Conservation (phyloP, 1,140 invertebrate genomes). For the Hirudo medicinalis region DNA sequence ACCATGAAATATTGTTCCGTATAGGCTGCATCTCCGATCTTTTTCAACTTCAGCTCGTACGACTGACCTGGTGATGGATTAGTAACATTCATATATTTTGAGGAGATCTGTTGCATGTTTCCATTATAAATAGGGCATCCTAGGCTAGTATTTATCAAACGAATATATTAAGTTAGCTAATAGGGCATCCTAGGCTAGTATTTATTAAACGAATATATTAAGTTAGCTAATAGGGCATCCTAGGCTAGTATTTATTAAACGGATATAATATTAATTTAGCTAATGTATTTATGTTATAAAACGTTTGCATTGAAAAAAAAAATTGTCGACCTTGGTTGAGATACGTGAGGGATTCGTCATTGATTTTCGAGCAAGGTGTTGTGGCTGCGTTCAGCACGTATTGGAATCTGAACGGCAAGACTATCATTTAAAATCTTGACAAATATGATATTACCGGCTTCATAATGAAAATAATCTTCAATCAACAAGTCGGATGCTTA, state of each 20-base stretch:
- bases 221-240: background rate
- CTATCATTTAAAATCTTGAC: background rate
- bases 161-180: background rate
- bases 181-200: no score
- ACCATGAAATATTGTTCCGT: background rate
- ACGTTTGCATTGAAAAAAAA: no score
- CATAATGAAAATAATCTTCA: no score
- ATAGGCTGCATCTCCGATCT: constrained; percentile 59
- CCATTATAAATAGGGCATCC: background rate
- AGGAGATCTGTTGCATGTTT: background rate
- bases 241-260: no score
- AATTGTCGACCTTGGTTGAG: constrained; percentile 74
- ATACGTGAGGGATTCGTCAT: constrained; percentile 90
- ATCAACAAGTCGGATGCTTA: background rate
- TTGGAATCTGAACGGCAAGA: constrained; percentile 52
- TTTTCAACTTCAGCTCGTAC: constrained; percentile 92
- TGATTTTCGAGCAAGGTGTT: constrained; percentile 86
- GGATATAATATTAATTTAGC: no score
- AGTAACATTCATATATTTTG: background rate
- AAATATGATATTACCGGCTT: no score
- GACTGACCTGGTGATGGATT: constrained; percentile 53
- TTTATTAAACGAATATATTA: no score
- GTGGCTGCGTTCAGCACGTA: constrained; percentile 87
- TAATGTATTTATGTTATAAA: no score
- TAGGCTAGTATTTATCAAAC: no score